These are phyloP conservation scores for Operophtera brumata DNA, from an alignment of 2,888 invertebrate species.

Conservation along the genomic window DNA sequence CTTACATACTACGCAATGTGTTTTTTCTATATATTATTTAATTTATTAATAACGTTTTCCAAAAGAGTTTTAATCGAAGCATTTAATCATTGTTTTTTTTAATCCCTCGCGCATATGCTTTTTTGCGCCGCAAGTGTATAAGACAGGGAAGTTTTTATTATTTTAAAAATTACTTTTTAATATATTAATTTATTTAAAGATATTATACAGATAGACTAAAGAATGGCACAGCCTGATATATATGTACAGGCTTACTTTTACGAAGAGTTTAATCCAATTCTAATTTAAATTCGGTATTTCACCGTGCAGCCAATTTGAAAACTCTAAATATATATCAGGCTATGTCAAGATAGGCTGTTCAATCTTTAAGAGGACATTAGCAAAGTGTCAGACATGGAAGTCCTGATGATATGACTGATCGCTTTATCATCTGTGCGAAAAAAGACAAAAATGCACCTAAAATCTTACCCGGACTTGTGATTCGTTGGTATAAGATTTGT, in stretches of 20 bases:
- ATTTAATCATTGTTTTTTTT: conserved; percentile 48
- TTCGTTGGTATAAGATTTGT: too few species aligned
- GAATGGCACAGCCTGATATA: conserved; percentile 61
- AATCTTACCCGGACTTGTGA: too few species aligned
- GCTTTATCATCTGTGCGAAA: too few species aligned
- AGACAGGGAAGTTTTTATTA: conserved; percentile 29
- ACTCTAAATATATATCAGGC: conserved; percentile 37
- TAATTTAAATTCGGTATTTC: conserved; percentile 65
- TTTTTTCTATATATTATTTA: conserved; percentile 37
- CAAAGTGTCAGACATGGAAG: not conserved
- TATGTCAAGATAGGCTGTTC: conserved; percentile 12
- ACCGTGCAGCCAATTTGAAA: conserved; percentile 62
- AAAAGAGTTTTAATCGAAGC: conserved; percentile 48
- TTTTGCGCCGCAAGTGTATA: conserved; percentile 32
- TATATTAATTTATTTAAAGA: conserved; percentile 39
- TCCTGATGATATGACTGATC: too few species aligned
- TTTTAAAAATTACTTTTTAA: conserved; percentile 35
- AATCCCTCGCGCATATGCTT: conserved; percentile 37
- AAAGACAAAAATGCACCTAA: too few species aligned
- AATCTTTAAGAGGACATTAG: not conserved
- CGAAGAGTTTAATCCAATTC: conserved; percentile 24
- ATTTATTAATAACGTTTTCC: conserved; percentile 34
- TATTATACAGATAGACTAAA: conserved; percentile 56
- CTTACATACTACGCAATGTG: conserved; percentile 53
- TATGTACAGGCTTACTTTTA: conserved; percentile 32